A percentile compares a stretch with the other conserved stretches of the same genome.
phyloP scores from a whole-genome alignment of 35 echinoderm and acorn worm genomes.

The Heliocidaris tuberculata region DNA sequence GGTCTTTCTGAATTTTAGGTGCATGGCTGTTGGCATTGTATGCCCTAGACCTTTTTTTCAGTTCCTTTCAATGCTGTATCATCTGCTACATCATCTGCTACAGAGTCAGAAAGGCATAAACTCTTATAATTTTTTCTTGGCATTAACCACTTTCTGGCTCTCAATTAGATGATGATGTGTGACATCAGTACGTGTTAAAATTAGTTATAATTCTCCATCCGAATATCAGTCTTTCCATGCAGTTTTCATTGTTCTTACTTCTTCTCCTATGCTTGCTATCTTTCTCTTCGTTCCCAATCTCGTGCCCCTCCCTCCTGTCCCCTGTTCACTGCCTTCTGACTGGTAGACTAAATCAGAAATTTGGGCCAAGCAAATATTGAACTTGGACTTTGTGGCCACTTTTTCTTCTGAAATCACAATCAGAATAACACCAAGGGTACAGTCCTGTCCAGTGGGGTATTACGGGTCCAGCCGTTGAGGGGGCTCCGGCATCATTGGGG shows the following conservation, averaged over 20 bases:
- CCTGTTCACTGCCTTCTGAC: neutral
- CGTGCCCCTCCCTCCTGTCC: neutral
- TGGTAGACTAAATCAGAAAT: neutral
- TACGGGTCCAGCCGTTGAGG: neutral
- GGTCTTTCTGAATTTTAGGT: too few species aligned
- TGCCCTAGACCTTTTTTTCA: too few species aligned
- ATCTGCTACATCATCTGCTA: too few species aligned
- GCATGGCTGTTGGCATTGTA: too few species aligned
- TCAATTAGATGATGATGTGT: too few species aligned
- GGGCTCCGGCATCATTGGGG: too few species aligned
- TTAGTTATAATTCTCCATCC: too few species aligned
- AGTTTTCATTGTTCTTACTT: neutral
- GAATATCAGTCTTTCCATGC: neutral
- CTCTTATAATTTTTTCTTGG: too few species aligned
- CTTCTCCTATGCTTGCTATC: neutral
- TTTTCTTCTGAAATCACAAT: neutral
- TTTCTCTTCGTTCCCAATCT: neutral
- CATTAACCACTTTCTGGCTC: too few species aligned
- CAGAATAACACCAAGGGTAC: neutral
- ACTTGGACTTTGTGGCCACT: neutral
- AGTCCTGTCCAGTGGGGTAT: neutral
- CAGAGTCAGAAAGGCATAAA: too few species aligned
- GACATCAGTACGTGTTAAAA: too few species aligned
- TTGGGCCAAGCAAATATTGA: slow-evolving; percentile 16
- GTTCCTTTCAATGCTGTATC: too few species aligned